Percentiles rank a stretch among this genome's conserved stretches.
These are phyloP conservation scores for Rhabditophanes sp. DNA, from an alignment of 2,888 invertebrate species.

Conservation along the genomic window DNA sequence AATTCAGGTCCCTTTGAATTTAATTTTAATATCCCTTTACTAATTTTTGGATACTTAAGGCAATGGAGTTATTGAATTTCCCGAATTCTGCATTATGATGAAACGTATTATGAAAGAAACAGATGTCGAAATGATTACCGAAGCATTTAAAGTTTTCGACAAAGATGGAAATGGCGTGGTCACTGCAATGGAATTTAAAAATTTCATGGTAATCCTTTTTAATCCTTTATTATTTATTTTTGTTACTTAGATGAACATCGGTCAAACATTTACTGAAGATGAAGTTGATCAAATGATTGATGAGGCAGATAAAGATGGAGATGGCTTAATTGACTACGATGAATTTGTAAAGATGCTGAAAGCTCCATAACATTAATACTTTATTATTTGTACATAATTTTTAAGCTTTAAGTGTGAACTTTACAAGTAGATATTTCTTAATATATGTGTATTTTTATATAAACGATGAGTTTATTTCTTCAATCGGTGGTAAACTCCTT, in stretches of 20 bases:
- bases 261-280: constrained; percentile 43
- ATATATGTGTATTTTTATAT: too few relatives aligned
- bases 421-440: too few relatives aligned
- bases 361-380: too few relatives aligned
- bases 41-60: too few relatives aligned
- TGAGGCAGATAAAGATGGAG: constrained; percentile 34
- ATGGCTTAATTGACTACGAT: constrained; percentile 40
- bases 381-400: too few relatives aligned
- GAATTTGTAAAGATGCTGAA: constrained; percentile 21
- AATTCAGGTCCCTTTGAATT: too few relatives aligned
- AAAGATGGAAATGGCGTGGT: constrained; percentile 5
- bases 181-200: constrained; percentile 3
- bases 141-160: constrained; percentile 5
- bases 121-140: constrained; percentile 5
- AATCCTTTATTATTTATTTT: too few relatives aligned
- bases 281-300: constrained; percentile 44
- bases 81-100: constrained; percentile 33
- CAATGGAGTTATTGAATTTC: constrained; percentile 28
- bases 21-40: too few relatives aligned
- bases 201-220: constrained; percentile 3
- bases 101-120: constrained; percentile 10
- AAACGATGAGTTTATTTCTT: too few relatives aligned
- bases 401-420: too few relatives aligned
- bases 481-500: too few relatives aligned
- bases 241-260: too few relatives aligned